Evolutionary conservation across 2,797 vertebrate species (phyloP), one percentile per base, ranked within the genome.

Genomic region (Sebastes hubbsi): DNA sequence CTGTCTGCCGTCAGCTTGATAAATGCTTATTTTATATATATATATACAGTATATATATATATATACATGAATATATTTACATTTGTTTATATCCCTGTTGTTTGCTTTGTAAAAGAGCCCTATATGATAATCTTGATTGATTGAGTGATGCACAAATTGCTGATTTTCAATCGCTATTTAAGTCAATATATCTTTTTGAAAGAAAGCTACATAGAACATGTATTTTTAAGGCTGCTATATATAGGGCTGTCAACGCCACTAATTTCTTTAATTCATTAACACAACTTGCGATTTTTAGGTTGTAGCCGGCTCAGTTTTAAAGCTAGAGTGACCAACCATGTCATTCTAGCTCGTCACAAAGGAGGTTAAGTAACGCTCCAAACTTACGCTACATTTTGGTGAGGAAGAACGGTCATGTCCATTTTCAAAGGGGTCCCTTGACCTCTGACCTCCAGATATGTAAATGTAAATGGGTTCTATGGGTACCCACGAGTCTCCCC

Each of bases 1-100:
- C 91, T 90, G 75, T 72, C 59, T 32, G 32, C 69, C 63, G 46
- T 49, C 49, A 61, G 72, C 66, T 8, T 32, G 14, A 81, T 27
- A 64, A 74, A 81, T 34, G 9, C 34, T 69, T 18, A 63, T 63
- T 14, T 20, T 58, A 25, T 75, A 25, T 75, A 20, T 24, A 36
- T 24, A 36, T 14, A 24, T 36, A 36, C 2, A 36, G 10, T 32
- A 32, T 32, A 32, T 13, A 4, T 75, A 20, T 14, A 5, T 24
- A 36, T 14, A 16, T 38, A 38, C 2, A 36, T 38, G 20, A 54
- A 22, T n/a, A 54, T 2, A 54, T 56, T 14, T 30, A 20, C 16
- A 30, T 30, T 18, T 10, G 5, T 30, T 20, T 59, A 60, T 20
- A 60, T 30, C 27, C 16, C 7, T 32, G 59, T 32, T n/a, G 29